Evolutionary conservation across 2,888 invertebrate species (phyloP), one percentile per base, ranked within the genome.

Genomic region (Pachliopta kotzebuea): DNA sequence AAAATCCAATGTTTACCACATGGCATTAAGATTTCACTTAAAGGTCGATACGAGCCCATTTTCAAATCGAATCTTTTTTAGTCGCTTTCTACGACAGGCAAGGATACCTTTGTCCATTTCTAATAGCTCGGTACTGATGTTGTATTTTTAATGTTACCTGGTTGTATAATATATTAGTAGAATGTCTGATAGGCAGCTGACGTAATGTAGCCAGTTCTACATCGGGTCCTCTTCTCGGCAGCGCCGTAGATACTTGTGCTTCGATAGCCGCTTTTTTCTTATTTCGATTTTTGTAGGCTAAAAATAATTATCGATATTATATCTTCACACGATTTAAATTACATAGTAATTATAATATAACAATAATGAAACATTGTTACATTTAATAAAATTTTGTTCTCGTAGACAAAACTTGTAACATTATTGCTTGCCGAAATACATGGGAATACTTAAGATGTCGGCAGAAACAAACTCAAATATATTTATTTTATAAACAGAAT

Each of bases 191-290:
- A 0, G 98, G 97, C 24, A 98, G 93, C 77, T 97, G 96, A 65
- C 97, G 93, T 62, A 98, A 86, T 0, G 96, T 97, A 0, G 98
- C 98, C 60, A 98, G 88, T 79, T 98, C 98, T 0, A 96, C 94
- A 76, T 97, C 97, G 7, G 95, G 94, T 18, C 93, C 92, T 72
- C 93, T 85, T n/a, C 88, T 76, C 17, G 83, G 74, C 3, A 79
- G 75, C 20, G 84, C 85, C 4, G 85, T 83, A 18, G 88, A 81
- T 26, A 93, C 88, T 73, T 93, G 86, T 67, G 93, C 93, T 21
- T 93, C 92, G 0, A 92, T 69, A 57, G 93, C 89, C 0, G 94
- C 89, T 76, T 96, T 96, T 81, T 96, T 96, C 66, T 95, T 95
- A 20, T 94, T 93, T 56, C 94, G 93, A 69, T 81, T 86, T 68